Base-by-base conservation (phyloP, 2,888 invertebrate species). In the Oligia strigilis region DNA sequence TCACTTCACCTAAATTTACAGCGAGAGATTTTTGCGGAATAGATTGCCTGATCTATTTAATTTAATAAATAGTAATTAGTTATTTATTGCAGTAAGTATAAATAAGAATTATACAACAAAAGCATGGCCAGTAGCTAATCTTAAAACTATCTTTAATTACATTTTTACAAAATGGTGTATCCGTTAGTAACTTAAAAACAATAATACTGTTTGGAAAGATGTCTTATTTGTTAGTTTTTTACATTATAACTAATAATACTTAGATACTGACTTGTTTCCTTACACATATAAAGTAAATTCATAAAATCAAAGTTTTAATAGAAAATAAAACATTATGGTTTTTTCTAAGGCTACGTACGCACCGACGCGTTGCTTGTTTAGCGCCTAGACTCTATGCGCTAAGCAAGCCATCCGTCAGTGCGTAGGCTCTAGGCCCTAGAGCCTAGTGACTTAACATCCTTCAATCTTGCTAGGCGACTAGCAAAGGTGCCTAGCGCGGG, bases 201-300 rank as follows among this genome's bases (percentile, higher is more conserved):
- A 88, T 91, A 91, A 91, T 91, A 91, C 91, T 91, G 87, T 14
- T 82, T 70, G 73, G 65, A 90, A 89, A 90, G 91, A 91, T 87
- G 88, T 84, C 80, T 82, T 69, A 46, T 71, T 71, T 81, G 80
- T 87, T 88, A 83, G 77, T 88, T 80, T 77, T 29, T 49, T 71
- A 82, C 66, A 73, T n/a, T 75, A 70, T 43, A 40, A 64, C 23
- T 62, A 72, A 75, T 43, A 64, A 72, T 62, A 78, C 64, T 2
- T 74, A 66, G 84, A 73, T 72, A 65, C 67, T 87, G 87, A 80
- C 84, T 81, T 66, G 65, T 29, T 62, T 73, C 4, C 69, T 77
- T 77, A 77, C 0, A 75, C 17, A 36, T 71, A 71, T 0, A 40
- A 52, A 73, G 40, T 40, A 40, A 65, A 40, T 65, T 65, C 65